phyloP scores from a whole-genome alignment of 1,140 invertebrate genomes.

The Eurosta solidaginis region DNA sequence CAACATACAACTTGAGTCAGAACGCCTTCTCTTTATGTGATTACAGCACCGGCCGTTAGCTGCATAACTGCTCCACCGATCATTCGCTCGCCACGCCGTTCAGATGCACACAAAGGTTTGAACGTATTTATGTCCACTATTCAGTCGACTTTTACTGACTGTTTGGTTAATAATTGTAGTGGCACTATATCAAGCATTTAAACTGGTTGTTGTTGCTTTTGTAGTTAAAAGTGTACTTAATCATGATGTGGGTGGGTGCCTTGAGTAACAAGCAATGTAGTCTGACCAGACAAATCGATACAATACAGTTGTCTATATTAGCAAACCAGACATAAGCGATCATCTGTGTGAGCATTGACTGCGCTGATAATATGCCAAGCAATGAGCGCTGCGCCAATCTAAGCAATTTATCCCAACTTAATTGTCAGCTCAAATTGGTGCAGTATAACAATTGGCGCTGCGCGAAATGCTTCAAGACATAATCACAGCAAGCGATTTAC shows the following conservation, averaged over 20 bases:
- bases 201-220: not conserved
- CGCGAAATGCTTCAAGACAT: not conserved
- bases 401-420: not conserved
- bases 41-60: too few species aligned
- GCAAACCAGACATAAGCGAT: too few species aligned
- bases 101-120: too few species aligned
- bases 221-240: slow-evolving; percentile 26
- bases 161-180: not conserved
- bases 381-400: not conserved
- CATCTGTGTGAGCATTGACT: not conserved
- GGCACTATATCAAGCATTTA: not conserved
- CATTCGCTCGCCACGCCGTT: not conserved
- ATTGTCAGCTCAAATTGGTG: slow-evolving; percentile 16
- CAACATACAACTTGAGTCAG: too few species aligned
- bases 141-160: too few species aligned
- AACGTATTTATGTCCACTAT: not conserved
- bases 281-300: not conserved
- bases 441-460: not conserved
- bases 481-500: slow-evolving; percentile 5
- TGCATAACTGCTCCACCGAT: not conserved
- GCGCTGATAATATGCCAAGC: too few species aligned
- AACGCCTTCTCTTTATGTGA: too few species aligned
- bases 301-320: not conserved
- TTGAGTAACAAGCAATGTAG: not conserved
- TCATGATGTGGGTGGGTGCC: slow-evolving; percentile 25